These are phyloP conservation scores for Lepus timidus DNA, from an alignment of 2,113 vertebrate genomes.

Conservation along the genomic window DNA sequence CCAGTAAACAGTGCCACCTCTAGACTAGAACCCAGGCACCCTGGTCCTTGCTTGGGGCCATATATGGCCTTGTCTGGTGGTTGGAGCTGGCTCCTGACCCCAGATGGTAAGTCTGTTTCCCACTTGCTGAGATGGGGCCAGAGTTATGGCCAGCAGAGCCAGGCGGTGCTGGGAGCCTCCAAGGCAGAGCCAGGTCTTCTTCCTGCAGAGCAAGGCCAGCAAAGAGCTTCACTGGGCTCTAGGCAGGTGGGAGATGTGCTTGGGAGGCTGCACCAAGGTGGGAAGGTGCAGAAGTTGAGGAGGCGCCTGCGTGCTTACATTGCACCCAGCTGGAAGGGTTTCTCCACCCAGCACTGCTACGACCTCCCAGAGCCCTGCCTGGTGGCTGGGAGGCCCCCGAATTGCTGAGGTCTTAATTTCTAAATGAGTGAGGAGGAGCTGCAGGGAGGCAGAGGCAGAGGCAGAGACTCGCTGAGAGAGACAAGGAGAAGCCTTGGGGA, in stretches of 20 bases:
- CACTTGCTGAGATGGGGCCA: neutral
- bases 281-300: neutral
- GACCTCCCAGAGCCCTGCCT: neutral
- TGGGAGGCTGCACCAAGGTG: neutral
- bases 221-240: neutral
- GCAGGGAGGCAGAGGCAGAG: slow-evolving; percentile 52
- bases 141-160: neutral
- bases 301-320: neutral
- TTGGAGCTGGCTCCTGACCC: neutral
- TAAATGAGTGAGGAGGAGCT: slow-evolving; percentile 70
- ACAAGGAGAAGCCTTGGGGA: slow-evolving; percentile 39
- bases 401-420: slow-evolving; percentile 75
- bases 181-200: neutral
- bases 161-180: neutral
- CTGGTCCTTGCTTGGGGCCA: neutral
- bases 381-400: slow-evolving; percentile 25
- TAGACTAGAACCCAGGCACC: neutral
- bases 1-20: neutral
- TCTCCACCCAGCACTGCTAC: neutral
- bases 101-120: neutral
- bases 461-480: slow-evolving; percentile 42
- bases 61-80: neutral
- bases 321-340: neutral
- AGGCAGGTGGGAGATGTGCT: neutral
- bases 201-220: neutral